These are phyloP conservation scores for Halocynthia roretzi DNA, from an alignment of 23 tunicate species.

Conservation along the genomic window DNA sequence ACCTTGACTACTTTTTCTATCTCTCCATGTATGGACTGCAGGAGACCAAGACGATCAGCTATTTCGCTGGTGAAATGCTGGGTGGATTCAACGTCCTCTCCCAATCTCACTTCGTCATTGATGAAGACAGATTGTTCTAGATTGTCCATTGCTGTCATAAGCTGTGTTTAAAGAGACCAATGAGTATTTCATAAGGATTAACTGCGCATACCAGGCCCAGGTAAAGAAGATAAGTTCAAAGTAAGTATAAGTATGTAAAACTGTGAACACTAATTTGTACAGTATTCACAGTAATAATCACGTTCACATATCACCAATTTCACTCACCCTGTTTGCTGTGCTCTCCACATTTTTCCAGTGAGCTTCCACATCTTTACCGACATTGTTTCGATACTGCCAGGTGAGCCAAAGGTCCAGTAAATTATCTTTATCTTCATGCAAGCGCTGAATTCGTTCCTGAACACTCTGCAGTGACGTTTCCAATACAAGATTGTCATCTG, in stretches of 20 bases:
- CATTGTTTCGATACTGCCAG: constrained; percentile 64
- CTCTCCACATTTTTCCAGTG: constrained; percentile 53
- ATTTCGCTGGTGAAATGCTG: constrained; percentile 20
- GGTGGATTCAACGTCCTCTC: constrained; percentile 41
- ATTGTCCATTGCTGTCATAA: constrained; percentile 54
- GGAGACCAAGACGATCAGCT: constrained; percentile 17
- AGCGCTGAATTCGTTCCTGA: constrained; percentile 10
- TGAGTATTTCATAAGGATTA: background rate
- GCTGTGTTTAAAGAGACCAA: constrained; percentile 5
- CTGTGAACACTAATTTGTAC: background rate
- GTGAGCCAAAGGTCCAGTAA: constrained; percentile 68
- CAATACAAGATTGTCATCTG: constrained; percentile 43
- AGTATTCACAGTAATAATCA: too few species aligned
- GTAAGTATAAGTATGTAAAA: too few species aligned
- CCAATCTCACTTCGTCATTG: constrained; percentile 36
- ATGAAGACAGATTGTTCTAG: constrained; percentile 48
- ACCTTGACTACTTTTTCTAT: constrained; percentile 73
- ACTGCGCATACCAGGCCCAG: too few species aligned
- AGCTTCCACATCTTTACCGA: constrained; percentile 46
- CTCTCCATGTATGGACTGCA: constrained; percentile 46
- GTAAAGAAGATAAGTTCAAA: too few species aligned
- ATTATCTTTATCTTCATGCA: constrained; percentile 44
- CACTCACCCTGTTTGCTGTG: constrained; percentile 39
- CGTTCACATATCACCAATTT: background rate
- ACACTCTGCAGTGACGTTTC: constrained; percentile 26